A percentile compares a stretch with the other conserved stretches of the same genome.
phyloP scores from a whole-genome alignment of 2,888 invertebrate species.

The Plagodis dolabraria region DNA sequence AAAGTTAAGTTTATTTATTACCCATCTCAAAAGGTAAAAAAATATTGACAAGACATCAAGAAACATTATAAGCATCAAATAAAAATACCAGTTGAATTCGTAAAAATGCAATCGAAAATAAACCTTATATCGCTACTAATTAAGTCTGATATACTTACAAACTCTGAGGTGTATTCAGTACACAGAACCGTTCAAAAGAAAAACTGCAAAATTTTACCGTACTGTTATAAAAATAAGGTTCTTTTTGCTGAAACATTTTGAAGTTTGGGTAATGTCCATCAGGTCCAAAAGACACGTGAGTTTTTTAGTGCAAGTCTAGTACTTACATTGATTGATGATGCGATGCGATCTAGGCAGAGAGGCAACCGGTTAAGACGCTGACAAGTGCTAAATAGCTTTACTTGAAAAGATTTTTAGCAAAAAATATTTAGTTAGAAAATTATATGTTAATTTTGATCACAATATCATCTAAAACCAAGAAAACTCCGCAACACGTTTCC shows the following conservation, averaged over 20 bases:
- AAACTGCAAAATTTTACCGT: too few relatives aligned
- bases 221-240: not conserved
- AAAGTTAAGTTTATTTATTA: slow-evolving; percentile 25
- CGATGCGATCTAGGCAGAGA: slow-evolving; percentile 16
- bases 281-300: slow-evolving; percentile 9
- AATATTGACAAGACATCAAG: slow-evolving; percentile 2
- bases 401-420: too few relatives aligned
- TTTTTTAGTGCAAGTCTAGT: slow-evolving; percentile 23
- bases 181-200: too few relatives aligned
- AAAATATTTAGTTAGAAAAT: too few relatives aligned
- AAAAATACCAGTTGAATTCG: not conserved
- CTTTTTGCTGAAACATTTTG: not conserved
- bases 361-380: not conserved
- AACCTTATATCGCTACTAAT: not conserved
- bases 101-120: not conserved
- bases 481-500: too few relatives aligned
- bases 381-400: too few relatives aligned
- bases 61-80: not conserved
- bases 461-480: too few relatives aligned
- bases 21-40: slow-evolving; percentile 8
- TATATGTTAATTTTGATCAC: too few relatives aligned
- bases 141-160: too few relatives aligned
- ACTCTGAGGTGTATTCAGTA: too few relatives aligned
- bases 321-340: slow-evolving; percentile 27
- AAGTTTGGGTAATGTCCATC: slow-evolving; percentile 4